Percentiles rank a stretch among this genome's conserved stretches.
Evolutionary conservation across 2,888 invertebrate species (phyloP).

Genomic region (Seladonia tumulorum): DNA sequence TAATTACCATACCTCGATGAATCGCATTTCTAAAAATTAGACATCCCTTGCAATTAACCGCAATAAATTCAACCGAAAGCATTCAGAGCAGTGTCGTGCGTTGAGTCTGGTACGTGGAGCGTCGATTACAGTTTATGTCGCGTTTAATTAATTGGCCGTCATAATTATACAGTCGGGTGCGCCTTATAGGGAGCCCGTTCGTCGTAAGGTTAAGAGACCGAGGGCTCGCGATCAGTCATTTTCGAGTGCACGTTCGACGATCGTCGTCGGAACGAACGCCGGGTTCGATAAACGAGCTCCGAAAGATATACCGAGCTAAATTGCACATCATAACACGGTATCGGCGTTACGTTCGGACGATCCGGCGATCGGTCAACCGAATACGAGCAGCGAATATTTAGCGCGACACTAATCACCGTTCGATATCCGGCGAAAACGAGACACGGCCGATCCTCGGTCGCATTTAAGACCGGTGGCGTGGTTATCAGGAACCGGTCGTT

Average conservation of each 20-base stretch:
- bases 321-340: slow-evolving; percentile 10
- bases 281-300: neutral
- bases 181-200: neutral
- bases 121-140: neutral
- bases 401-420: neutral
- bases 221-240: neutral
- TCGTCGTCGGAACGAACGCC: neutral
- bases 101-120: neutral
- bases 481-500: slow-evolving; percentile 12
- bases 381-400: neutral
- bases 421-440: slow-evolving; percentile 1
- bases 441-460: neutral
- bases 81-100: neutral
- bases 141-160: neutral
- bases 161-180: neutral
- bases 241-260: neutral
- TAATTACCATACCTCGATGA: neutral
- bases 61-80: too few species aligned
- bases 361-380: neutral
- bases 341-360: neutral
- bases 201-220: neutral
- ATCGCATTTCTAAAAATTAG: neutral
- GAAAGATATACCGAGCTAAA: slow-evolving; percentile 8
- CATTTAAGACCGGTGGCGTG: neutral
- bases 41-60: neutral